phyloP scores from a whole-genome alignment of 1,140 invertebrate genomes.

The Cephus cinctus region DNA sequence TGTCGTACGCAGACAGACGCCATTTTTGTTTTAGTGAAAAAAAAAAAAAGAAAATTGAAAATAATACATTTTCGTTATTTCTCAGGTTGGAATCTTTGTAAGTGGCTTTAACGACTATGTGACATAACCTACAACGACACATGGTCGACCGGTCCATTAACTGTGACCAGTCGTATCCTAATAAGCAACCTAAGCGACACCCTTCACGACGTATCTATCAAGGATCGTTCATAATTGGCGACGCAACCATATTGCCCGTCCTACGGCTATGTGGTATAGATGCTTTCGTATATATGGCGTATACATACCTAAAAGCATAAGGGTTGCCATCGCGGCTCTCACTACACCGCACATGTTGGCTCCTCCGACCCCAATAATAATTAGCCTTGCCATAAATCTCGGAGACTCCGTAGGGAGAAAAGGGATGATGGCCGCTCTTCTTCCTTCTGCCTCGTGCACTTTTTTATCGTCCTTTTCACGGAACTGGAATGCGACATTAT shows the following conservation, averaged over 20 bases:
- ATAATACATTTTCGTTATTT: constrained; percentile 6
- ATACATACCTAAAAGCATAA: constrained; percentile 18
- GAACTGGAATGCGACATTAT: too few species aligned
- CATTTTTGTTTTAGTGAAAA: neutral
- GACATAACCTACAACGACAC: too few species aligned
- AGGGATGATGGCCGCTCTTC: too few species aligned
- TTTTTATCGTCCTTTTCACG: neutral
- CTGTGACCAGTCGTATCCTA: constrained; percentile 21
- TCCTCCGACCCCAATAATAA: constrained; percentile 32
- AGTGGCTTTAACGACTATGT: too few species aligned
- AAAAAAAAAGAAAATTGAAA: constrained; percentile 1
- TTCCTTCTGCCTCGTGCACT: neutral
- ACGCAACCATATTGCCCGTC: constrained; percentile 25
- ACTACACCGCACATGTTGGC: constrained; percentile 26
- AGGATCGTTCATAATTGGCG: constrained; percentile 43
- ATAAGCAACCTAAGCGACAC: constrained; percentile 25
- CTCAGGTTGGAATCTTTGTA: too few species aligned
- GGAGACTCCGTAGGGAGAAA: too few species aligned
- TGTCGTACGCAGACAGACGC: neutral
- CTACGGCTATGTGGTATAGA: constrained; percentile 1
- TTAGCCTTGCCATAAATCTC: constrained; percentile 43
- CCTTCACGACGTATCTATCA: constrained; percentile 29
- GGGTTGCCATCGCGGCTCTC: constrained; percentile 26
- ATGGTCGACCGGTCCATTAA: constrained; percentile 14
- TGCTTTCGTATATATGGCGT: neutral